Conservation (phyloP, 53 echinoderm and acorn worm genomes). For the Zoroaster sp. region DNA sequence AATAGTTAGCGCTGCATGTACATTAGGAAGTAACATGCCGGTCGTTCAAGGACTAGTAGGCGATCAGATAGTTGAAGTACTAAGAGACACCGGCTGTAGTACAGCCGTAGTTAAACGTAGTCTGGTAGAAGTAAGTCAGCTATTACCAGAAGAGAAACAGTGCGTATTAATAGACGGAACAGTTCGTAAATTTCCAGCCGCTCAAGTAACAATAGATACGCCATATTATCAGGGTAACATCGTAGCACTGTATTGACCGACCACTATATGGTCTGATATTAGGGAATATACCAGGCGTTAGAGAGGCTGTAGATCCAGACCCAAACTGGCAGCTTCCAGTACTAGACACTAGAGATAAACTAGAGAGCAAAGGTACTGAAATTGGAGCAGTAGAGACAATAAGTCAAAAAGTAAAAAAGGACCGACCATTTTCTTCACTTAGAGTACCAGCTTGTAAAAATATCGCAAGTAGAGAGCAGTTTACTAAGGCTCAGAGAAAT, state of each 20-base stretch:
- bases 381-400: too few relatives aligned
- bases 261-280: not conserved
- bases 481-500: too few relatives aligned
- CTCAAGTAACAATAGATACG: not conserved
- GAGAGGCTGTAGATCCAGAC: too few relatives aligned
- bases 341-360: too few relatives aligned
- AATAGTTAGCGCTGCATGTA: slow-evolving; percentile 10
- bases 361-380: too few relatives aligned
- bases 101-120: not conserved
- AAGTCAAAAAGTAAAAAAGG: too few relatives aligned
- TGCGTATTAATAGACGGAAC: not conserved
- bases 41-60: not conserved
- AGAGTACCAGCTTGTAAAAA: too few relatives aligned
- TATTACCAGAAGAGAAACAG: not conserved
- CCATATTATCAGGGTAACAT: not conserved
- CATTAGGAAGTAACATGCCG: not conserved
- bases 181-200: not conserved
- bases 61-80: not conserved
- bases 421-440: too few relatives aligned
- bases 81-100: slow-evolving; percentile 1
- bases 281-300: not conserved
- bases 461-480: too few relatives aligned
- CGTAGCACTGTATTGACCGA: not conserved
- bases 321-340: too few relatives aligned
- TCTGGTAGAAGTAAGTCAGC: not conserved